phyloP scores from a whole-genome alignment of 2,888 invertebrate species.

The Melolontha melolontha region DNA sequence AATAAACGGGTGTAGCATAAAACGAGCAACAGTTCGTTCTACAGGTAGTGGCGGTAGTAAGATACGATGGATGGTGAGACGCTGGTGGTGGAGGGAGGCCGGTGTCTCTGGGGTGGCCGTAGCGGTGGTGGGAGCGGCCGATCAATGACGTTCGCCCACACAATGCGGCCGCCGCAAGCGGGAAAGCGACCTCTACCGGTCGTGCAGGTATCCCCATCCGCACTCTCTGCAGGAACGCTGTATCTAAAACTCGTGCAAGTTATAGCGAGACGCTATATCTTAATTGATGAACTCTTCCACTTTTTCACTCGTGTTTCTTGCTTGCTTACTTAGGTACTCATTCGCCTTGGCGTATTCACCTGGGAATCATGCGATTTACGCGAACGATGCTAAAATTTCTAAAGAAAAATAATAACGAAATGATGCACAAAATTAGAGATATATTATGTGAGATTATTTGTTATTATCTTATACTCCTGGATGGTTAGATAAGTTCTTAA shows the following conservation, averaged over 20 bases:
- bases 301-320: conserved; percentile 5
- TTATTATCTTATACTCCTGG: no score
- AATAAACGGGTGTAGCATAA: conserved; percentile 45
- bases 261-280: conserved; percentile 9
- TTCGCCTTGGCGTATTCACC: neutral
- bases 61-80: neutral
- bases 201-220: conserved; percentile 38
- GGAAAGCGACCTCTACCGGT: conserved; percentile 49
- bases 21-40: conserved; percentile 52
- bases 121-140: conserved; percentile 56
- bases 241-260: conserved; percentile 3
- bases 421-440: no score
- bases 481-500: no score
- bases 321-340: conserved; percentile 1
- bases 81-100: neutral
- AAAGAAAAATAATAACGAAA: no score
- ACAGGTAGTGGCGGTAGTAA: conserved; percentile 46
- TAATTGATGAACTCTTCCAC: conserved; percentile 40
- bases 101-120: conserved; percentile 30
- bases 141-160: conserved; percentile 60
- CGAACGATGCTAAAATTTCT: no score
- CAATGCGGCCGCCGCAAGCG: conserved; percentile 57
- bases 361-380: no score
- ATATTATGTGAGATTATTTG: no score
- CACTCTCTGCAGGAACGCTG: conserved; percentile 7